phyloP scores from a whole-genome alignment of 1,140 invertebrate genomes.

The Kradibia gibbosae region DNA sequence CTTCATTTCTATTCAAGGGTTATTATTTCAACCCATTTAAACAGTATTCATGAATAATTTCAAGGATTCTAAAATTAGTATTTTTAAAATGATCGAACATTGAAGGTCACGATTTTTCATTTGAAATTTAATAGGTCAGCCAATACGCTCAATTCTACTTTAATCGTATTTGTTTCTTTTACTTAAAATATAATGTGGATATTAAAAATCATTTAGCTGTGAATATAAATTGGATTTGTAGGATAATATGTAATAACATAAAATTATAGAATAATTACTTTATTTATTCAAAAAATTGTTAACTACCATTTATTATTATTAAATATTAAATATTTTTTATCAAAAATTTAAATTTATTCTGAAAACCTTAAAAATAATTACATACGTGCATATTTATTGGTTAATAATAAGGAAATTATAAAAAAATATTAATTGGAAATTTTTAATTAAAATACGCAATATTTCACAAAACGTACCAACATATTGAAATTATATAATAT shows the following conservation, averaged over 20 bases:
- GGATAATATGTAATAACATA: background rate
- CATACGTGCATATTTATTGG: too few species aligned
- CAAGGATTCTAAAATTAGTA: conserved; percentile 7
- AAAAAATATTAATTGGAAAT: too few species aligned
- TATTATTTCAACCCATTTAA: conserved; percentile 22
- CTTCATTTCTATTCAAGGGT: conserved; percentile 1
- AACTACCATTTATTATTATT: too few species aligned
- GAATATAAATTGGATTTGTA: background rate
- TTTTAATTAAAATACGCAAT: too few species aligned
- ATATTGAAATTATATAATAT: conserved; percentile 5
- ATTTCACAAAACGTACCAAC: too few species aligned
- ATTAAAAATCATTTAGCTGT: background rate
- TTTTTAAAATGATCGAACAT: background rate
- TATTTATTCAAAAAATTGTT: too few species aligned
- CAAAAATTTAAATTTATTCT: too few species aligned
- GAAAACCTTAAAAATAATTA: too few species aligned
- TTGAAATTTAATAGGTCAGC: background rate
- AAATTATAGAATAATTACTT: background rate
- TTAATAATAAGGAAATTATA: too few species aligned
- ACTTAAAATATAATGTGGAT: background rate
- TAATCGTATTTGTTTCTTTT: background rate
- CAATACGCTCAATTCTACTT: background rate
- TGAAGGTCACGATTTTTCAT: background rate
- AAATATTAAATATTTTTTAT: too few species aligned
- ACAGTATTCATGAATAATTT: background rate